Evolutionary conservation across 2,888 invertebrate species (phyloP).

Genomic region (Gryllus longicercus): DNA sequence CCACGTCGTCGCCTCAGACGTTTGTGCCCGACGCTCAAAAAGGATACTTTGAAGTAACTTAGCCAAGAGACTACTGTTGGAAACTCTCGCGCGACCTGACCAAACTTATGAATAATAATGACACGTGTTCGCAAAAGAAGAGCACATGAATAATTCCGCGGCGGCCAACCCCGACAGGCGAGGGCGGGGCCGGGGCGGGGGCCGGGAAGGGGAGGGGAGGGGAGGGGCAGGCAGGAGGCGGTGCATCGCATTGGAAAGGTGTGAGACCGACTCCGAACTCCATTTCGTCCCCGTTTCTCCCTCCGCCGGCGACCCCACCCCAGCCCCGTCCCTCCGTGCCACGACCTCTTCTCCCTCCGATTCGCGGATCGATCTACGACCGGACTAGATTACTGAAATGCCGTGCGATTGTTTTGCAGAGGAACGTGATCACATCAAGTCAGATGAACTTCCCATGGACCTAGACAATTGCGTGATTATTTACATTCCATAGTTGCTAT

Average conservation of each 20-base stretch:
- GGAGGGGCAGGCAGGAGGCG: background rate
- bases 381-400: too few species aligned
- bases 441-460: too few species aligned
- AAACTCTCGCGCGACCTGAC: background rate
- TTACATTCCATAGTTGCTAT: too few species aligned
- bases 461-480: too few species aligned
- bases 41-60: background rate
- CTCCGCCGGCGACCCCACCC: background rate
- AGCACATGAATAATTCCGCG: background rate
- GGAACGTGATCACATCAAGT: too few species aligned
- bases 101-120: slow-evolving; percentile 17
- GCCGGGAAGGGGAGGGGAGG: background rate
- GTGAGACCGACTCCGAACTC: background rate
- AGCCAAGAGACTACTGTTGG: background rate
- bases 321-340: background rate
- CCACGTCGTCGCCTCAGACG: background rate
- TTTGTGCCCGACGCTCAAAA: background rate
- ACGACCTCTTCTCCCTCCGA: too few species aligned
- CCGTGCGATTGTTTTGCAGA: too few species aligned
- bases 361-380: too few species aligned
- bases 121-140: slow-evolving; percentile 3
- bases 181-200: background rate
- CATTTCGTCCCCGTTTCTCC: background rate
- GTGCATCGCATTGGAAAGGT: background rate
- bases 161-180: background rate